Evolutionary conservation across 2,888 invertebrate species (phyloP).

Genomic region (Timema cristinae): DNA sequence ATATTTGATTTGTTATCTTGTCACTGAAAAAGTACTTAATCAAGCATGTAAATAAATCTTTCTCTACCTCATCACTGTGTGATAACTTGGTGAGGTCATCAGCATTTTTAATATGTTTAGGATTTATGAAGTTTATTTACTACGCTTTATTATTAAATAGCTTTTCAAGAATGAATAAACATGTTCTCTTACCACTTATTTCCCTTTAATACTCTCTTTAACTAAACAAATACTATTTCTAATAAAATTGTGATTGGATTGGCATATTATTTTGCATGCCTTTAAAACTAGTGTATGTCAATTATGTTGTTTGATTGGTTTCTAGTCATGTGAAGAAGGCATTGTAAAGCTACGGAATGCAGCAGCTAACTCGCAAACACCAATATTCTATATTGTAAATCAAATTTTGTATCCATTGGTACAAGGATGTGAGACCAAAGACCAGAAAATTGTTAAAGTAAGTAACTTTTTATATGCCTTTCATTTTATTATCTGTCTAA

Average conservation of each 20-base stretch:
- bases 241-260: background rate
- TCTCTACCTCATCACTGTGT: too few relatives aligned
- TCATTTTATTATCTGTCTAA: background rate
- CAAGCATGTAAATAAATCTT: too few relatives aligned
- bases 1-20: too few relatives aligned
- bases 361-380: constrained; percentile 68
- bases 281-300: constrained; percentile 9
- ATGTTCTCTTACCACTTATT: too few relatives aligned
- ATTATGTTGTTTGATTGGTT: constrained; percentile 35
- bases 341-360: constrained; percentile 82
- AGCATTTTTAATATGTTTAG: too few relatives aligned
- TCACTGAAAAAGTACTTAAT: too few relatives aligned
- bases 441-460: constrained; percentile 91
- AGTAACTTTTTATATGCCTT: constrained; percentile 21
- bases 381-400: constrained; percentile 84
- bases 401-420: constrained; percentile 95
- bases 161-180: too few relatives aligned
- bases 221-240: too few relatives aligned
- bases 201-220: too few relatives aligned
- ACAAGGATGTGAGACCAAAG: constrained; percentile 96
- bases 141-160: too few relatives aligned
- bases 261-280: constrained; percentile 20
- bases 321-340: constrained; percentile 93
- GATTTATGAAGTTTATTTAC: too few relatives aligned
- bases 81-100: too few relatives aligned